These are phyloP conservation scores for Mobula hypostoma DNA, from an alignment of 2,113 vertebrate species.

Conservation along the genomic window DNA sequence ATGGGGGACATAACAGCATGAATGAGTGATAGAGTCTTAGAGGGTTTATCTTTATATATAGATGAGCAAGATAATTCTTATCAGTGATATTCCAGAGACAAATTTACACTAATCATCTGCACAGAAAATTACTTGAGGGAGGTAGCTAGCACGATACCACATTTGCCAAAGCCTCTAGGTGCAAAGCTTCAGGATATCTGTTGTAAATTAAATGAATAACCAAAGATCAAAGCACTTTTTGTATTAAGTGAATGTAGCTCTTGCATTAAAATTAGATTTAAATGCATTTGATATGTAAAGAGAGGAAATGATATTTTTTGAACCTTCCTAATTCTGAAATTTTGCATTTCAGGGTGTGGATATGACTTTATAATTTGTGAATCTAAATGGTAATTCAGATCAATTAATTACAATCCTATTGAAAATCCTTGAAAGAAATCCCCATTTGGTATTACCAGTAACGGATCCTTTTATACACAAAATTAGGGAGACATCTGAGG, in stretches of 20 bases:
- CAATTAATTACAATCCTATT: constrained; percentile 19
- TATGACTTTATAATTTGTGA: neutral
- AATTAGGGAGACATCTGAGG: neutral
- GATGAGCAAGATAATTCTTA: neutral
- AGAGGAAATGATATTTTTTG: neutral
- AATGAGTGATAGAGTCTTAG: neutral
- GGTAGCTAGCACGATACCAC: neutral
- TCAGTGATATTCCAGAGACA: neutral
- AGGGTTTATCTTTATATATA: neutral
- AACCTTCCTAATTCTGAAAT: neutral
- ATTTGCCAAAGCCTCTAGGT: neutral
- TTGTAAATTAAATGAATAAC: neutral
- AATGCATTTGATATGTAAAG: constrained; percentile 22
- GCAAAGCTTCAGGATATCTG: neutral
- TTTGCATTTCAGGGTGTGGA: neutral
- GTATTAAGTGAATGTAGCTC: neutral
- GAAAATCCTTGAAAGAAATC: neutral
- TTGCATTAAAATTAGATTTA: neutral
- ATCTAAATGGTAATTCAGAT: constrained; percentile 18
- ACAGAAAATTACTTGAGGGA: neutral
- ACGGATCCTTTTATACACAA: neutral
- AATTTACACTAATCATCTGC: neutral
- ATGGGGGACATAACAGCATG: neutral
- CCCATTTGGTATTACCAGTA: neutral
- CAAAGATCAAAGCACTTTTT: constrained; percentile 16